These are phyloP conservation scores for Anoncus sp. DNA, from an alignment of 2,888 invertebrate genomes.

Conservation along the genomic window DNA sequence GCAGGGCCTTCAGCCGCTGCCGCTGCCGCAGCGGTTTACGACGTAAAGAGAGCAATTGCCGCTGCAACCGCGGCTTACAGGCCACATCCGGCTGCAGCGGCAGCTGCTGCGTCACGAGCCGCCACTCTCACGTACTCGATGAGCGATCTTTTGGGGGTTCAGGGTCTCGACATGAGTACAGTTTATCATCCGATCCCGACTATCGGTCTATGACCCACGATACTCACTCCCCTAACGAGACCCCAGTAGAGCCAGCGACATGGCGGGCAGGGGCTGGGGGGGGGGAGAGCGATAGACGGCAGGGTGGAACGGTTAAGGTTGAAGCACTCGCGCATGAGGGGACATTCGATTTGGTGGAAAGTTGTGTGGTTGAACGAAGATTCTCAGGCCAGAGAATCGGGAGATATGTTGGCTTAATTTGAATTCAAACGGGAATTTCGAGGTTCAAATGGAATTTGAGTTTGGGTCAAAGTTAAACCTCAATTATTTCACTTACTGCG, in stretches of 20 bases:
- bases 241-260: constrained; percentile 74
- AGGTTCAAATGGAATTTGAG: too few relatives aligned
- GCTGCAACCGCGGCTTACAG: constrained; percentile 87
- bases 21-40: constrained; percentile 81
- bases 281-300: not conserved
- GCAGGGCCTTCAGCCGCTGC: constrained; percentile 83
- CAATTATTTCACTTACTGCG: too few relatives aligned
- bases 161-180: constrained; percentile 88
- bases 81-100: constrained; percentile 83
- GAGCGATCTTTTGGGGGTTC: constrained; percentile 89
- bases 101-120: constrained; percentile 80
- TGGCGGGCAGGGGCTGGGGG: too few relatives aligned
- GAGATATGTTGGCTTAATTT: too few relatives aligned
- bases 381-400: too few relatives aligned
- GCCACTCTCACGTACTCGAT: constrained; percentile 88
- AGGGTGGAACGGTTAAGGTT: too few relatives aligned
- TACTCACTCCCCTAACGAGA: constrained; percentile 80
- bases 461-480: too few relatives aligned
- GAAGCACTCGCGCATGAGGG: not conserved
- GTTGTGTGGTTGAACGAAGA: too few relatives aligned
- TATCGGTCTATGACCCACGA: constrained; percentile 88
- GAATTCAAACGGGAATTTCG: too few relatives aligned
- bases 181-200: constrained; percentile 90
- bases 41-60: constrained; percentile 85
- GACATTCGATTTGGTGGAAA: too few relatives aligned